Conservation (phyloP, 1,140 invertebrate species). For the Zaprionus gabonicus region DNA sequence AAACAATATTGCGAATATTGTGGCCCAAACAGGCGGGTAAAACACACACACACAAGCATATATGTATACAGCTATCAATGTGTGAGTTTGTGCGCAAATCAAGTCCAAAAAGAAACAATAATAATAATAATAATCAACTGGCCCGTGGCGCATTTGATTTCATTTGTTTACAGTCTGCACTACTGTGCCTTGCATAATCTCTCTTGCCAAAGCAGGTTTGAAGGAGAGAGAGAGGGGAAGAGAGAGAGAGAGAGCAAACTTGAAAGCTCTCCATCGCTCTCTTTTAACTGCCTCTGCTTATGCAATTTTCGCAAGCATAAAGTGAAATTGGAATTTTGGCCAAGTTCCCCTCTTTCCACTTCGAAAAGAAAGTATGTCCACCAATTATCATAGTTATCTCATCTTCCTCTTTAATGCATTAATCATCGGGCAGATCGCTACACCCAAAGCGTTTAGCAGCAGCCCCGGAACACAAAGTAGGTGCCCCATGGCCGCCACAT, state of each 20-base stretch:
- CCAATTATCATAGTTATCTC: neutral
- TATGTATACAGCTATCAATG: neutral
- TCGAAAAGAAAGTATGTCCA: conserved; percentile 19
- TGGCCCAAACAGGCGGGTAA: conserved; percentile 18
- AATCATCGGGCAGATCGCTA: conserved; percentile 70
- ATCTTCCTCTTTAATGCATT: conserved; percentile 3
- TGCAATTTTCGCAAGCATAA: conserved; percentile 72
- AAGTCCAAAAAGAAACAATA: conserved; percentile 48
- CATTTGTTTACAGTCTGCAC: conserved; percentile 44
- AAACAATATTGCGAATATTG: conserved; percentile 66
- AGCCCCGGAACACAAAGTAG: conserved; percentile 71
- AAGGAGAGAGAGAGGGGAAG: conserved; percentile 10
- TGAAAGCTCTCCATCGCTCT: conserved; percentile 16
- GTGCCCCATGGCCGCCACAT: conserved; percentile 44
- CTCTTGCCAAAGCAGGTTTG: conserved; percentile 71
- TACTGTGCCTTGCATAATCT: conserved; percentile 66
- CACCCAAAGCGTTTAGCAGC: conserved; percentile 55
- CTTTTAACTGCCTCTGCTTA: conserved; percentile 45
- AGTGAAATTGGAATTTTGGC: conserved; percentile 56
- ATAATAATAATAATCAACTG: conserved; percentile 50
- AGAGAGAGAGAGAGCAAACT: neutral
- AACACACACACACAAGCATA: conserved; percentile 12
- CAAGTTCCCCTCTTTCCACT: neutral
- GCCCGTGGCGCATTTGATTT: conserved; percentile 39
- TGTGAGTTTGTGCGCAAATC: conserved; percentile 47